These are phyloP conservation scores for Arion vulgaris DNA, from an alignment of 1,140 invertebrate species.

Conservation along the genomic window DNA sequence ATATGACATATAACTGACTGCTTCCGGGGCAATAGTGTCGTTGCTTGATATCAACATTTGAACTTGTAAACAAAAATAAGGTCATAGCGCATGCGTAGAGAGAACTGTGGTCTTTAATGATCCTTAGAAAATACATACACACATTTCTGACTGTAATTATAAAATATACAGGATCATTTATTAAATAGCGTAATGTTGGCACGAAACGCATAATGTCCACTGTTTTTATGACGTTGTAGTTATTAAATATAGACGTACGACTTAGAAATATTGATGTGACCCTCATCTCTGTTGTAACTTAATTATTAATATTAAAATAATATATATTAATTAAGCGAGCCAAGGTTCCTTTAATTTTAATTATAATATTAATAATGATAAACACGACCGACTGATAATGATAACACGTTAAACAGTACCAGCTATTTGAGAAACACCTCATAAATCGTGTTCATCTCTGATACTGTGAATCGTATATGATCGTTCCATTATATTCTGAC, in stretches of 20 bases:
- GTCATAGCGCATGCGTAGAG: constrained; percentile 39
- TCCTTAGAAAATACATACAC: too few relatives aligned
- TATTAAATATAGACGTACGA: constrained; percentile 8
- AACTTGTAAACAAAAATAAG: not conserved
- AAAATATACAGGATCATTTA: too few relatives aligned
- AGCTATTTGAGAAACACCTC: constrained; percentile 22
- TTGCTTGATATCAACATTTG: too few relatives aligned
- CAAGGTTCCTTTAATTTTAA: constrained; percentile 53
- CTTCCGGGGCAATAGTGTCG: too few relatives aligned
- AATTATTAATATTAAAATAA: too few relatives aligned
- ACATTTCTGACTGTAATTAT: too few relatives aligned
- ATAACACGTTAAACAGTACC: too few relatives aligned
- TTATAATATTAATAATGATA: too few relatives aligned
- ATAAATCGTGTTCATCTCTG: not conserved
- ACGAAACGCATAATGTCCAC: constrained; percentile 2
- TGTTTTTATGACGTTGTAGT: not conserved
- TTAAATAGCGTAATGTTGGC: constrained; percentile 10
- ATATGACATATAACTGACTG: too few relatives aligned
- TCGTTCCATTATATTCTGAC: constrained; percentile 25
- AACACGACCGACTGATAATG: too few relatives aligned
- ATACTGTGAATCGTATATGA: not conserved
- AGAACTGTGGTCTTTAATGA: constrained; percentile 31
- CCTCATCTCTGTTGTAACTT: constrained; percentile 38
- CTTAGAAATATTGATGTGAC: constrained; percentile 30
- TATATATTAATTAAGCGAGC: too few relatives aligned